Percentiles rank a stretch among this genome's conserved stretches.
Evolutionary conservation across 1,140 invertebrate species (phyloP).

Genomic region (Drosophila gunungcola): DNA sequence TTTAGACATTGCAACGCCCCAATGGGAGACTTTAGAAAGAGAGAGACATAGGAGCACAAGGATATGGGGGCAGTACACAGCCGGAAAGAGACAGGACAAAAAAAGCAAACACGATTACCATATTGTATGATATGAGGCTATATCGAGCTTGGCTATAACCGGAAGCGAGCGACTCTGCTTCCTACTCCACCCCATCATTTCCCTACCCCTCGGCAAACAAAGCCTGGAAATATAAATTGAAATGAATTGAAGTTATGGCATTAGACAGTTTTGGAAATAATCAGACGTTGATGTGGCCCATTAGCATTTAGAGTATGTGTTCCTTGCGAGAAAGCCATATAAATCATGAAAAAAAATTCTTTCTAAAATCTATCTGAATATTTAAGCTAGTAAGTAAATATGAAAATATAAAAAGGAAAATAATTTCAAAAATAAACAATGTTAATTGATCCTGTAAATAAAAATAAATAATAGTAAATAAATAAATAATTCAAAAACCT

Average conservation of each 20-base stretch:
- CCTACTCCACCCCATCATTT: neutral
- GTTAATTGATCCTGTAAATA: too few species aligned
- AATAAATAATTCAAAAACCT: too few species aligned
- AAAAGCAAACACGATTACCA: conserved; percentile 76
- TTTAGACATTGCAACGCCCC: conserved; percentile 80
- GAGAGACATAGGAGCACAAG: conserved; percentile 13
- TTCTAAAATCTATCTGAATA: too few species aligned
- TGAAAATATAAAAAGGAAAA: too few species aligned
- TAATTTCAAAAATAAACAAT: too few species aligned
- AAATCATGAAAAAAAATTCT: neutral
- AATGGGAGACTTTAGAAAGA: conserved; percentile 15
- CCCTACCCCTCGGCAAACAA: conserved; percentile 47
- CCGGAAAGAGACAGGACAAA: conserved; percentile 45
- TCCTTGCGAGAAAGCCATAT: neutral
- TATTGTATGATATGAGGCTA: conserved; percentile 78
- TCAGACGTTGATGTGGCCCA: conserved; percentile 67
- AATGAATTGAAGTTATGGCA: conserved; percentile 83
- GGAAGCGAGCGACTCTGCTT: conserved; percentile 37
- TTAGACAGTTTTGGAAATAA: conserved; percentile 79
- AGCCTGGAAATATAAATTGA: conserved; percentile 78
- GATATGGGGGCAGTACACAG: conserved; percentile 4
- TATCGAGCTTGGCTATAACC: conserved; percentile 63
- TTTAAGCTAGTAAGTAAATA: too few species aligned
- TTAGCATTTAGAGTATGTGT: conserved; percentile 84
- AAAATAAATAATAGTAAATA: too few species aligned